Base-by-base conservation (phyloP, 2,888 invertebrate species). In the Himalopsyche tibetana region DNA sequence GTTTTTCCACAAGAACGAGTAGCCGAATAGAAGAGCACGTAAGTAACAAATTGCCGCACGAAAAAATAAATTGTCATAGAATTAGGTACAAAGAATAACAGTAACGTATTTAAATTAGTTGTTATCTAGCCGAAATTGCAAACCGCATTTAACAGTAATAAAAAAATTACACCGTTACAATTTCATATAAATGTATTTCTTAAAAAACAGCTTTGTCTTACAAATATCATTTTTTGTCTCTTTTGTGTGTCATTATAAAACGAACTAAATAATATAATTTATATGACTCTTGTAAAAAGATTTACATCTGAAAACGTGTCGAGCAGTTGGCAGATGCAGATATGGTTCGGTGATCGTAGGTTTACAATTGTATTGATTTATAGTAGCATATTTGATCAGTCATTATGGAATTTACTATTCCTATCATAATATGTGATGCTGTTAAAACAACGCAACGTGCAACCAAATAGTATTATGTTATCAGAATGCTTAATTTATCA, bases 171-270 rank as follows among this genome's bases (percentile, higher is more conserved):
- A 74, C 74, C 74, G 74, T 36, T 74, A 69, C 11, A 28, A 74
- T 74, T 74, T 38, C 36, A 74, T 74, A 74, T 74, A 74, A 74
- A 74, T 74, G 11, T 38, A 74, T 36, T 74, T 74, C 38, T 74
- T 74, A 74, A 74, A 74, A 74, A 74, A n/a, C n/a, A 74, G 15
- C 74, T 74, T 74, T 38, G 74, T 74, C 74, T 74, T 74, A 12
- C 12, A 12, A 3, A 36, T 36, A 51, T 51, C 12, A 8, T 38
- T 74, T 74, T 74, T 74, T 74, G 15, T 12, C 12, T 63, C 63
- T 63, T 63, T 56, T 63, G 28, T 63, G 63, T 28, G 28, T 74
- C 74, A 74, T 74, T 74, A 74, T 74, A 28, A 38, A 74, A 12
- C 36, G 74, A 74, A 74, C 74, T 38, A 74, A 74, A 74, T 74